phyloP scores from a whole-genome alignment of 2,797 vertebrate species.

The Lateolabrax maculatus region DNA sequence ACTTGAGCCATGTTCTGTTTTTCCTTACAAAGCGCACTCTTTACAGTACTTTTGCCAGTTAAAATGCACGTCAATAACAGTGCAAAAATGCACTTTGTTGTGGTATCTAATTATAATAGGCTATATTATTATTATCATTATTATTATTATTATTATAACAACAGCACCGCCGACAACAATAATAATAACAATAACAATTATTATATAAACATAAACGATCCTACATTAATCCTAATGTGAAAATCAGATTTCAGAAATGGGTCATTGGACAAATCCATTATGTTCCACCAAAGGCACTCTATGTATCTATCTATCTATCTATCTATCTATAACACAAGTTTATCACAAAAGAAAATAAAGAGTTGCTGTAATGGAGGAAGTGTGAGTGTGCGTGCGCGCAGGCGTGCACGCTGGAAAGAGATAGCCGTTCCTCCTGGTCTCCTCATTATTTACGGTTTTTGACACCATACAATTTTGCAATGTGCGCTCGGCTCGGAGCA shows the following conservation, averaged over 20 bases:
- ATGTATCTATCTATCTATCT: slow-evolving; percentile 9
- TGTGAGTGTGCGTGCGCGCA: background rate
- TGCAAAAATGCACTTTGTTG: background rate
- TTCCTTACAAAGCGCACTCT: background rate
- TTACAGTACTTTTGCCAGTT: background rate
- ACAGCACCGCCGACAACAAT: too few species aligned
- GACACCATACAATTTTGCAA: slow-evolving; percentile 84
- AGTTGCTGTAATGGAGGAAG: background rate
- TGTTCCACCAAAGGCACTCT: too few species aligned
- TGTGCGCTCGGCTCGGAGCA: slow-evolving; percentile 78
- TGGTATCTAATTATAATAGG: too few species aligned
- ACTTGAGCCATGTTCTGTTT: too few species aligned
- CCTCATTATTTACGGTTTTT: slow-evolving; percentile 80
- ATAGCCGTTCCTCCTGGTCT: slow-evolving; percentile 54
- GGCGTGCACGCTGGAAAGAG: slow-evolving; percentile 28
- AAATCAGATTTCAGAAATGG: background rate
- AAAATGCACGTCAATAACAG: background rate
- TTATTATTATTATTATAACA: too few species aligned
- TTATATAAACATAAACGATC: background rate
- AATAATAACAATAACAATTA: background rate
- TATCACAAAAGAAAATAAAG: background rate
- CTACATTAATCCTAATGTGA: background rate
- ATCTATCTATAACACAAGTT: slow-evolving; percentile 4
- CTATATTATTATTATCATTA: too few species aligned
- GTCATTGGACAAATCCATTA: too few species aligned